A percentile compares a stretch with the other conserved stretches of the same genome.
Conservation (phyloP, 92 coral and sea anemone genomes). For the Actinernus sp. region DNA sequence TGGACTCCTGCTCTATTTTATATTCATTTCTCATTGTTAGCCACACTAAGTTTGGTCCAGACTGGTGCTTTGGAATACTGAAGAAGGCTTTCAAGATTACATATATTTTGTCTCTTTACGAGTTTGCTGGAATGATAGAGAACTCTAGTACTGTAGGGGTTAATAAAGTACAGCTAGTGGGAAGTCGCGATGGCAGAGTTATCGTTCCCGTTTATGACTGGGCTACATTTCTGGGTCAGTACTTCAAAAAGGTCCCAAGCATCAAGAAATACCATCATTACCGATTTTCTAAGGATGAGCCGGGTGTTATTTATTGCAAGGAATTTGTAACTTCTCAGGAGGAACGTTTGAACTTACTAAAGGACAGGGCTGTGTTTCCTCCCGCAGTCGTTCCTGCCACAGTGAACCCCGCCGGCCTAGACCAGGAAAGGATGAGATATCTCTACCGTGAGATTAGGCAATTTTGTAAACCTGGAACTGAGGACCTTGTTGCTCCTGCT, state of each 20-base stretch:
- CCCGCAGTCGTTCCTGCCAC: neutral
- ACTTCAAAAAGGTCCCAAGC: conserved; percentile 13
- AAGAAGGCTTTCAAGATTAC: conserved; percentile 43
- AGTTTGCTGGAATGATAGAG: conserved; percentile 24
- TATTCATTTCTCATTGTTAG: conserved; percentile 57
- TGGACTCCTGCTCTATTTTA: conserved; percentile 18
- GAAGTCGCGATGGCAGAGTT: conserved; percentile 43
- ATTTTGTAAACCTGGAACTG: conserved; percentile 35
- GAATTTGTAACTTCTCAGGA: conserved; percentile 11
- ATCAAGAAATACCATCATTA: conserved; percentile 13
- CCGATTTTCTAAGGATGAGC: conserved; percentile 9
- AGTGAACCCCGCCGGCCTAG: conserved; percentile 18
- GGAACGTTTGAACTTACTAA: conserved; percentile 1
- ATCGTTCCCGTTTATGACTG: conserved; percentile 51
- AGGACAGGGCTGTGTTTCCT: conserved; percentile 3
- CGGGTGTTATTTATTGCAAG: conserved; percentile 18
- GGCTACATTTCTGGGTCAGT: conserved; percentile 11
- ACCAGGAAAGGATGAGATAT: conserved; percentile 12
- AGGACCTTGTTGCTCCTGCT: conserved; percentile 35
- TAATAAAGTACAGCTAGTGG: conserved; percentile 47
- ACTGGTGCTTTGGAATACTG: conserved; percentile 55
- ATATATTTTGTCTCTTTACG: conserved; percentile 35
- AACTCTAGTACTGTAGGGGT: conserved; percentile 33
- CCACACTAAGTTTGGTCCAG: conserved; percentile 63
- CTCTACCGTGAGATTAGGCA: conserved; percentile 26